Conservation (phyloP, 2,797 vertebrate genomes). For the Notolepis coatsorum region DNA sequence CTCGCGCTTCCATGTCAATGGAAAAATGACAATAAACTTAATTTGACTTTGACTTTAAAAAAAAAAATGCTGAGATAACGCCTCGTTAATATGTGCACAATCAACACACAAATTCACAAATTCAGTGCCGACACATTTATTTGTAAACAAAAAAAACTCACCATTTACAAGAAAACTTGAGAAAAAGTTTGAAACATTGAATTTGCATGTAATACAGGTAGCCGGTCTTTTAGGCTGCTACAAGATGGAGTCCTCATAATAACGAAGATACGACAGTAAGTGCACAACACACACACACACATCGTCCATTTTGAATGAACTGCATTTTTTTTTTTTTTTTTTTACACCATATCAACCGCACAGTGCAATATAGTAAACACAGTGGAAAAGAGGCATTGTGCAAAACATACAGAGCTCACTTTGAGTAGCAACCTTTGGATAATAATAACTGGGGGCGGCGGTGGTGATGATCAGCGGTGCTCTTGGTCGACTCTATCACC, state of each 20-base stretch:
- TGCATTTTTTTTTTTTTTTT: constrained; percentile 63
- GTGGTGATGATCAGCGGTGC: constrained; percentile 74
- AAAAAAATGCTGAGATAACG: background rate
- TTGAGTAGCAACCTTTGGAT: constrained; percentile 76
- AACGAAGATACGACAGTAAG: constrained; percentile 81
- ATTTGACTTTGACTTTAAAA: too few relatives aligned
- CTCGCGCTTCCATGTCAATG: too few relatives aligned
- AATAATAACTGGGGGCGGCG: too few relatives aligned
- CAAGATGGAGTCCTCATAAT: constrained; percentile 82
- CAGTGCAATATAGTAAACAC: constrained; percentile 90
- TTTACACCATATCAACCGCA: constrained; percentile 83
- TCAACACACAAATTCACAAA: constrained; percentile 11
- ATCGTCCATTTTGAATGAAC: constrained; percentile 65
- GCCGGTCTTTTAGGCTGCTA: constrained; percentile 79
- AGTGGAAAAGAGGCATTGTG: constrained; percentile 85
- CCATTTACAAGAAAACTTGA: constrained; percentile 83
- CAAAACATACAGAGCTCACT: constrained; percentile 82
- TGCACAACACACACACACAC: constrained; percentile 75
- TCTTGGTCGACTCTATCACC: constrained; percentile 86
- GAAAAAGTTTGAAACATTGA: constrained; percentile 73
- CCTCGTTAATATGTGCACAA: constrained; percentile 3
- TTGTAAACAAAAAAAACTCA: constrained; percentile 85
- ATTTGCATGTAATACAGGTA: constrained; percentile 77
- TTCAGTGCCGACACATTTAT: constrained; percentile 83
- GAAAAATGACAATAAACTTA: too few relatives aligned